Percentiles rank a stretch among this genome's conserved stretches.
phyloP scores from a whole-genome alignment of 1,140 invertebrate species.

The Caerostris darwini region DNA sequence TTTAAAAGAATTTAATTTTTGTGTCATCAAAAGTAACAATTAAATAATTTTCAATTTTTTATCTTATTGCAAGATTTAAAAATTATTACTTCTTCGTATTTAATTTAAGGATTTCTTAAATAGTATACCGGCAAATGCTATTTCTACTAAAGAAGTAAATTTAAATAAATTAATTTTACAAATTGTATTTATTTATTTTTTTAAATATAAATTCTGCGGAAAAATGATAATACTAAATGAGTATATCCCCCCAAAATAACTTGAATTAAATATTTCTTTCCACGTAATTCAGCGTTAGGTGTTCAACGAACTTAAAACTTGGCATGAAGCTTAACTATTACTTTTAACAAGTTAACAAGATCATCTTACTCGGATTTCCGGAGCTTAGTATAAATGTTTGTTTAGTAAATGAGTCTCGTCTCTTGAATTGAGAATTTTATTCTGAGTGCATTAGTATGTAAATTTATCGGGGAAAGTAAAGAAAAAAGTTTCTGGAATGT shows the following conservation, averaged over 20 bases:
- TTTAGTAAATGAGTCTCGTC: slow-evolving; percentile 7
- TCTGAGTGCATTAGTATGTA: slow-evolving; percentile 21
- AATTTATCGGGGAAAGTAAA: not conserved
- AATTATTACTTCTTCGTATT: no score
- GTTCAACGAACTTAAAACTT: not conserved
- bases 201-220: not conserved
- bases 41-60: no score
- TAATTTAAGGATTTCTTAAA: no score
- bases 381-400: slow-evolving; percentile 11
- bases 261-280: not conserved
- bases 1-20: no score
- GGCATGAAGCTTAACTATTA: not conserved
- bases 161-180: no score
- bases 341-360: slow-evolving; percentile 22
- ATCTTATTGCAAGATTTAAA: no score
- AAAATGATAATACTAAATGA: not conserved
- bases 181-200: not conserved
- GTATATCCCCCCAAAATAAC: not conserved
- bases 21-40: no score
- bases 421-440: not conserved
- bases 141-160: no score
- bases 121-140: no score
- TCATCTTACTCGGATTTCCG: not conserved
- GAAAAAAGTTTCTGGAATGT: not conserved
- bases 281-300: not conserved